phyloP scores from a whole-genome alignment of 2,113 vertebrate species.

The Hystrix cristata region DNA sequence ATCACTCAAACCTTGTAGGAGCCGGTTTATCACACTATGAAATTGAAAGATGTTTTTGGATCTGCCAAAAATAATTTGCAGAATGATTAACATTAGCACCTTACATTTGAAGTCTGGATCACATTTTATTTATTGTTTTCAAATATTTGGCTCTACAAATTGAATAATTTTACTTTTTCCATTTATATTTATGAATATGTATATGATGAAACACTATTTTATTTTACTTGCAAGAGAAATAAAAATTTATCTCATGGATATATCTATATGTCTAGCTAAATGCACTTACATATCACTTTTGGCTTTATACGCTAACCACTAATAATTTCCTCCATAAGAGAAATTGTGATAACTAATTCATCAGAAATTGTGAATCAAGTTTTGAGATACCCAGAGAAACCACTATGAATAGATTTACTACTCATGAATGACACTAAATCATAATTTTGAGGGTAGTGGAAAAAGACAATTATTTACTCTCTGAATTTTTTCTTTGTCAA shows the following conservation, averaged over 20 bases:
- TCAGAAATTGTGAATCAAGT: not conserved
- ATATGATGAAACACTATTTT: too few species aligned
- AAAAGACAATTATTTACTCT: not conserved
- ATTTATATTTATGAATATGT: not conserved
- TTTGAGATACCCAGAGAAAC: not conserved
- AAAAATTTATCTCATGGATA: not conserved
- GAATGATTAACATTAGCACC: not conserved
- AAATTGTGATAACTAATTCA: not conserved
- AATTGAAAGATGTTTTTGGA: not conserved
- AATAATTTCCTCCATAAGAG: too few species aligned
- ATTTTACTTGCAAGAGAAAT: not conserved
- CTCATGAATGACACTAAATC: not conserved
- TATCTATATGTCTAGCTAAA: not conserved
- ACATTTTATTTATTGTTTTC: not conserved
- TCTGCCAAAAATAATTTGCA: not conserved
- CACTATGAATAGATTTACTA: not conserved
- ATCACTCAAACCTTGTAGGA: not conserved
- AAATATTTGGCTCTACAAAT: not conserved
- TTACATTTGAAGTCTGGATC: not conserved
- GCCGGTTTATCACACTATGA: not conserved
- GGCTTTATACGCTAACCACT: not conserved
- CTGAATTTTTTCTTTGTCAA: not conserved
- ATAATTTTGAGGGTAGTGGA: not conserved
- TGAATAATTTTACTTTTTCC: not conserved
- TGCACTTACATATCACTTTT: not conserved